Base-by-base conservation (phyloP, 2,888 invertebrate species). In the Axea sp. region DNA sequence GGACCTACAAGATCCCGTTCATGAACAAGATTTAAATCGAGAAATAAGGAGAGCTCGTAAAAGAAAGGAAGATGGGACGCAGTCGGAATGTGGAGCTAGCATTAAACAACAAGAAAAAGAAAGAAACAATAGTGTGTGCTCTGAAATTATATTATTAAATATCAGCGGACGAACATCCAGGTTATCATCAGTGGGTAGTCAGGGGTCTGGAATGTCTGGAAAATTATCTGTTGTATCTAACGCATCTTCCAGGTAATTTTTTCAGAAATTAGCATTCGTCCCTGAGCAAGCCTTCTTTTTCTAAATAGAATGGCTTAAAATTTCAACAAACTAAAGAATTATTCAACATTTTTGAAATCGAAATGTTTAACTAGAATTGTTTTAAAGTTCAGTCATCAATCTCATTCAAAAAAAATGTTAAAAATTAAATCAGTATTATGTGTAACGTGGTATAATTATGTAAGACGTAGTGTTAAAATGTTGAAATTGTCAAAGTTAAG, bases 101-200 rank as follows among this genome's bases (percentile, higher is more conserved):
- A 88, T 82, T 80, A 87, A 73, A 85, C 88, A 81, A 77, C 88
- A 85, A 45, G 90, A 92, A 64, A 91, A 92, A 80, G 92, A 92
- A 75, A 91, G 93, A 49, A 93, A 92, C 82, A 93, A 93, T 81
- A 93, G 93, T 76, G 93, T 92, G 81, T 92, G 94, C 81, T 94
- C 94, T 0, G 95, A 95, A 87, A 92, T 93, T 45, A 92, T 92
- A 0, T 91, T 93, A 12, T 88, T 95, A 73, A 91, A 95, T 67
- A 89, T 89, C 77, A 88, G 89, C 49, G 95, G 95, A 5, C 91
- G 95, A 80, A 95, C 95, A 5, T 95, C 95, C 76, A 91, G 96
- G 68, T 88, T 94, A 71, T 94, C 94, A 1, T 95, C 95, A 77
- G 93, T 95, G 6, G 95, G 95, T 60, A 93, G 94, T 77, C 94